Conservation (phyloP, 2,888 invertebrate species). For the Deroplatys truncata region DNA sequence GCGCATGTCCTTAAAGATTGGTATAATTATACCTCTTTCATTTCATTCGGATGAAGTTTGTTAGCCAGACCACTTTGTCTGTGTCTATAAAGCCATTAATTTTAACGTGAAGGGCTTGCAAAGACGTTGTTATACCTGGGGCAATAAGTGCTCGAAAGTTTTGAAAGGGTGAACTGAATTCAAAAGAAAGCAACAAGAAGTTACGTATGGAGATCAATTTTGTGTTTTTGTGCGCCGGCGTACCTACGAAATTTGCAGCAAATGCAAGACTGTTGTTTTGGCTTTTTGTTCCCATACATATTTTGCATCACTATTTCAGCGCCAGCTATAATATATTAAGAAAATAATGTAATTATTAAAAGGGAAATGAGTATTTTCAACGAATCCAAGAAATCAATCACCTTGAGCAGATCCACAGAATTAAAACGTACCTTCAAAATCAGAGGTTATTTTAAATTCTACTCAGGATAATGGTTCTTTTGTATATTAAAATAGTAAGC, state of each 20-base stretch:
- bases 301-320: no score
- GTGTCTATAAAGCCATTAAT: not conserved
- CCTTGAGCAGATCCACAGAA: no score
- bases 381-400: no score
- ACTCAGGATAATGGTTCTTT: no score
- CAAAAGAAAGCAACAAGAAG: not conserved
- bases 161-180: not conserved
- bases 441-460: no score
- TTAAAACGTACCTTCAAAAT: no score
- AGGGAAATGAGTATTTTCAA: no score
- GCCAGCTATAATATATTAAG: no score
- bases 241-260: not conserved
- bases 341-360: no score
- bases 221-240: not conserved
- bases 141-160: not conserved
- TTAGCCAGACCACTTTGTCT: not conserved
- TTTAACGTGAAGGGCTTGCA: not conserved
- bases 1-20: not conserved
- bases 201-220: not conserved
- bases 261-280: not conserved
- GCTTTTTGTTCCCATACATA: no score
- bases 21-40: conserved; percentile 2
- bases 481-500: no score
- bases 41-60: not conserved
- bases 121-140: not conserved